Percentiles rank a stretch among this genome's conserved stretches.
phyloP scores from a whole-genome alignment of 2,113 vertebrate genomes.

The Crotophaga sulcirostris region DNA sequence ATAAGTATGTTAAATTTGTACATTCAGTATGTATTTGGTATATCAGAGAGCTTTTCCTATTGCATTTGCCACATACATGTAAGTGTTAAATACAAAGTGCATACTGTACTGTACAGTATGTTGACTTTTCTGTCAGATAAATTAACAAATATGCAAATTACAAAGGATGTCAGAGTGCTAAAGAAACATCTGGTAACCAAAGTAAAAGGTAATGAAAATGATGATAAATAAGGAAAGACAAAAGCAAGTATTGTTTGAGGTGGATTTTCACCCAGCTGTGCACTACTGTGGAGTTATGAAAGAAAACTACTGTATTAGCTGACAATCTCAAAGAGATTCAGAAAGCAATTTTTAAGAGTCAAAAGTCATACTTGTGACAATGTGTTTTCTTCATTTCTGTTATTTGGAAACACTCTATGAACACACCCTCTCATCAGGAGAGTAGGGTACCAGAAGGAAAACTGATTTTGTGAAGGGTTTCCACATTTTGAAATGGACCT shows the following conservation, averaged over 20 bases:
- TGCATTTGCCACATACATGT: not conserved
- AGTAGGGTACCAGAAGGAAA: not conserved
- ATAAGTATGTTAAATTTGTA: conserved; percentile 13
- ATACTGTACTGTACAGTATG: conserved; percentile 26
- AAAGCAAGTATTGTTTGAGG: conserved; percentile 68
- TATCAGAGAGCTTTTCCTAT: not conserved
- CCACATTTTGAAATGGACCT: not conserved
- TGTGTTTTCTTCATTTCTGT: not conserved
- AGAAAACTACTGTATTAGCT: conserved; percentile 1
- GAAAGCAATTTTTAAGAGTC: conserved; percentile 3
- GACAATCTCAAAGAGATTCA: not conserved
- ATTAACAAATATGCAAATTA: conserved; percentile 79
- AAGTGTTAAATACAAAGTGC: conserved; percentile 29
- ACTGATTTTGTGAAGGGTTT: not conserved
- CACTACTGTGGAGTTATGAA: conserved; percentile 5
- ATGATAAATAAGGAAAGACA: conserved; percentile 71
- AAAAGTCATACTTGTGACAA: not conserved
- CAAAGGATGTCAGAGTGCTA: conserved; percentile 73
- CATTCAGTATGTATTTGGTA: not conserved
- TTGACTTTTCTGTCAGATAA: conserved; percentile 60
- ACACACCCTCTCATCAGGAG: not conserved
- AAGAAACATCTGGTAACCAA: conserved; percentile 80
- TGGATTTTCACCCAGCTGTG: conserved; percentile 64
- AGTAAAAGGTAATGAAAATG: conserved; percentile 70
- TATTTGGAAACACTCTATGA: not conserved